Evolutionary conservation across 2,797 vertebrate genomes (phyloP), one percentile per base, ranked within the genome.

Genomic region (Lagodon rhomboides): DNA sequence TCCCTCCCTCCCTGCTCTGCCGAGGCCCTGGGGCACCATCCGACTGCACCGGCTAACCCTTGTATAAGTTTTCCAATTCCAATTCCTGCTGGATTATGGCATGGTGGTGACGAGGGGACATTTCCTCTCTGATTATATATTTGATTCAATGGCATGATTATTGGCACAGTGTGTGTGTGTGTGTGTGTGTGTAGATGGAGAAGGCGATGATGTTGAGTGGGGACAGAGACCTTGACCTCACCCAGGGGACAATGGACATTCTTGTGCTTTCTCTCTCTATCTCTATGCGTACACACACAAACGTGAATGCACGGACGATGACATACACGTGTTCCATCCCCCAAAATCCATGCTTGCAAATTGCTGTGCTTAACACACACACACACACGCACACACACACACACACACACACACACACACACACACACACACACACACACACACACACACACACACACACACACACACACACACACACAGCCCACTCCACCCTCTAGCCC

Each of bases 51-150:
- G 85, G 93, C 94, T 95, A 96, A 94, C 96, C 94, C 95, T 95
- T 96, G 93, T 96, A 96, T 96, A 96, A 96, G 95, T 93, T 97
- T 97, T 97, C 96, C 96, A 95, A 96, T 96, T 97, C 95, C 96
- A 95, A 93, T 92, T 91, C 89, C 75, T 88, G 90, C 94, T 92
- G 85, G 96, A 97, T 94, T 93, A 93, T 93, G 88, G 89, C 86
- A 96, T 94, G 95, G 96, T 94, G 94, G 96, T 94, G 90, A 90
- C 76, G 82, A 87, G 88, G 86, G 80, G 87, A 95, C 95, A 95
- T 96, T 95, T 95, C 80, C 95, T 96, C 94, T 88, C 85, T 87
- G 89, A 94, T 95, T 95, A 93, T 95, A 95, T 95, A 95, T 95
- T 91, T 95, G 95, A 96, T 96, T 96, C 95, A 94, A 96, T 97